Base-by-base conservation (phyloP, 2,888 invertebrate species). In the Diploptera punctata region DNA sequence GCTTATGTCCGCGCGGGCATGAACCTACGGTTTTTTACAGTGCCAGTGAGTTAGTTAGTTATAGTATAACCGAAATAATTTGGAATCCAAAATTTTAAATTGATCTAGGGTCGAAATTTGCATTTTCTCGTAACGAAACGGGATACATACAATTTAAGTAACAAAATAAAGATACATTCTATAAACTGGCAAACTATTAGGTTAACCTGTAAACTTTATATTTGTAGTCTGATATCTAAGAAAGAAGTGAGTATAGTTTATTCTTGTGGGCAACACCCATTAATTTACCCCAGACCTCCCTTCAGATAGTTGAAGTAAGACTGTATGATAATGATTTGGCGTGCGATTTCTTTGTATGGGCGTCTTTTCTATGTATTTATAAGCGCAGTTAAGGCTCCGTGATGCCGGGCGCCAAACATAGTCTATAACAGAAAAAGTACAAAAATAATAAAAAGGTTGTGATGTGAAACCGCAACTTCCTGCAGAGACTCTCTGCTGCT, bases 331-430 rank as follows among this genome's bases (percentile, higher is more conserved):
- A 57, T 57, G 31, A 29, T 57, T 57, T 57, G 29, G 57, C 29
- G 18, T 57, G 57, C 57, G 57, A 57, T 57, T 57, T 29, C 57
- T 57, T 57, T 57, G 57, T 57, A 57, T 29, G 57, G 57, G 57
- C 57, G 29, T 29, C 57, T 57, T 57, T 57, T 57, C 57, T 24
- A 29, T 57, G 57, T 57, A 57, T 57, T 57, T 57, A n/a, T 57
- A 57, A 57, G 57, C 26, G 29, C 29, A 57, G 57, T 29, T 57
- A 29, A 29, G 57, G 57, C 57, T 57, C 57, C 57, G 18, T 29
- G 26, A 16, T 2, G 57, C 16, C 57, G 57, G 57, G 57, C 57
- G 57, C 57, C 57, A 57, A 57, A 57, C 16, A 57, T 57, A 31
- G 31, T 57, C 57, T 29, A 29, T 29, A 24, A 57, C 57, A 52